A percentile compares a stretch with the other conserved stretches of the same genome.
Conservation (phyloP, 2,888 invertebrate genomes). For the Andrena flavipes region DNA sequence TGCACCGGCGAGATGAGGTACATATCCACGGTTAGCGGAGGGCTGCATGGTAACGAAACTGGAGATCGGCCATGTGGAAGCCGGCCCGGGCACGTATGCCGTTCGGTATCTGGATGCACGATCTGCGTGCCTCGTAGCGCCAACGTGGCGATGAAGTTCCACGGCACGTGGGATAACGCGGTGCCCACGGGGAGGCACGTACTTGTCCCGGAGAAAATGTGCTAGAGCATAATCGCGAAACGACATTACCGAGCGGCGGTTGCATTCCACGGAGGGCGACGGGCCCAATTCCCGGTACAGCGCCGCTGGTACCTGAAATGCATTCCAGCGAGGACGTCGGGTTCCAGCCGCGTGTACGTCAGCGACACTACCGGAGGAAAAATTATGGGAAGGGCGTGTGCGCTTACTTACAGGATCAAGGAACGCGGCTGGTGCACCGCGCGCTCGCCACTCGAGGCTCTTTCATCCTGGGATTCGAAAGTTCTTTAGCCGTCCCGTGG, state of each 20-base stretch:
- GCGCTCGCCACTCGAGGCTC: background rate
- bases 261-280: conserved; percentile 65
- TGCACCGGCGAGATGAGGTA: background rate
- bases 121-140: conserved; percentile 55
- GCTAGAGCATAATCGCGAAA: conserved; percentile 65
- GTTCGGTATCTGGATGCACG: conserved; percentile 60
- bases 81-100: conserved; percentile 57
- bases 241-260: conserved; percentile 58
- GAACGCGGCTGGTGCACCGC: conserved; percentile 33
- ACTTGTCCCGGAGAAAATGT: conserved; percentile 57
- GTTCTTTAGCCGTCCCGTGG: background rate
- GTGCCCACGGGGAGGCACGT: conserved; percentile 50
- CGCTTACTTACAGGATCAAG: conserved; percentile 42
- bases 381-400: conserved; percentile 55
- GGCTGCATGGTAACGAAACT: conserved; percentile 40
- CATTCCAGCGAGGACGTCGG: conserved; percentile 66
- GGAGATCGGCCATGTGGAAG: conserved; percentile 57
- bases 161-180: conserved; percentile 49
- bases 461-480: conserved; percentile 4
- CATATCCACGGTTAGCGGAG: conserved; percentile 20
- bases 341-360: conserved; percentile 56
- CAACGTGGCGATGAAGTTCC: conserved; percentile 58
- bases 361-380: conserved; percentile 42
- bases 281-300: conserved; percentile 76
- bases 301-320: conserved; percentile 69